Base-by-base conservation (phyloP, 1,140 invertebrate genomes). In the Cylas formicarius region DNA sequence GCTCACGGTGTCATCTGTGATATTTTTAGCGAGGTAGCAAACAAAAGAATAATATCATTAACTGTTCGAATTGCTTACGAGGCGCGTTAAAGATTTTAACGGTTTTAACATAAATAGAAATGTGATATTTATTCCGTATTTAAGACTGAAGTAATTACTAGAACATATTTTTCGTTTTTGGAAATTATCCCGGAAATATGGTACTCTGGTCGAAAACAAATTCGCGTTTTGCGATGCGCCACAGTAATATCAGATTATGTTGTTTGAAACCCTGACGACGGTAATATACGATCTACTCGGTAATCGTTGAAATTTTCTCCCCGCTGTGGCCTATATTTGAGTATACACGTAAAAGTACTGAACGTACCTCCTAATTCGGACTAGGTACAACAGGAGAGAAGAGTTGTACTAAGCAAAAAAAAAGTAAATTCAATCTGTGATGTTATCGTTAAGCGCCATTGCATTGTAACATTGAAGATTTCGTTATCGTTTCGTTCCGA, bases 51-150 rank as follows among this genome's bases (percentile, higher is more conserved):
- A 61, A 62, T 61, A 52, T 55, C 48, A 57, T 60, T 59, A 63
- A 60, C 58, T 63, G 56, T 61, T 61, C 59, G 61, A 56, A 54
- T 53, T 50, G 53, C 56, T 42, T 34, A 53, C 38, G 48, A 48
- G 42, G 48, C 48, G 44, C 46, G 46, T 48, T 41, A 46, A n/a
- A n/a, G 22, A 39, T 46, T 46, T 46, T 46, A 37, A 48, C 46
- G 53, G 44, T 42, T 46, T 54, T 47, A 48, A 53, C 49, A 57
- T 59, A 53, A 47, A 38, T 53, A 35, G 54, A 55, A 48, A 61
- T 65, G 62, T 65, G 62, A 65, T 65, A 65, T 62, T 65, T 61
- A 48, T 48, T 48, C 46, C 60, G 58, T 55, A 57, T 56, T 50
- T 58, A 44, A 64, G 62, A 64, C 62, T 64, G 62, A 64, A 62